These are phyloP conservation scores for Gnatocerus cornutus DNA, from an alignment of 2,888 invertebrate genomes.

Conservation along the genomic window DNA sequence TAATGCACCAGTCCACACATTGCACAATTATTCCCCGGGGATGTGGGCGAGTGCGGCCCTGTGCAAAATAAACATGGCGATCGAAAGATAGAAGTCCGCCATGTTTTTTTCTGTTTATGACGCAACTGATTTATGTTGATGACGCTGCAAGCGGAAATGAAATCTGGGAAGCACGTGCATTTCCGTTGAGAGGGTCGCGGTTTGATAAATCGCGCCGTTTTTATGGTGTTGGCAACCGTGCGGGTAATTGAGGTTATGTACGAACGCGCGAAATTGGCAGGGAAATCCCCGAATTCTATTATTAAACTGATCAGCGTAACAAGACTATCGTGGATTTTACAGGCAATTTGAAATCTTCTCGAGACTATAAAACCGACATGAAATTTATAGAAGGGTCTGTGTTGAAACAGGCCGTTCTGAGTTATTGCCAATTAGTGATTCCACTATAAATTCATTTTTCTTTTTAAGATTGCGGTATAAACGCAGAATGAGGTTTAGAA, in stretches of 20 bases:
- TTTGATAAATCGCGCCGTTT: conserved; percentile 3
- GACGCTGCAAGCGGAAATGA: conserved; percentile 8
- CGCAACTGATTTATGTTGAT: conserved; percentile 16
- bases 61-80: no score
- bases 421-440: conserved; percentile 21
- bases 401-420: conserved; percentile 13
- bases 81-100: no score
- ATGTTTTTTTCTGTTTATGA: not conserved
- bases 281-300: not conserved
- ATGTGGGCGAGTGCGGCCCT: no score
- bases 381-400: conserved; percentile 5
- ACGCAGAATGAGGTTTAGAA: not conserved
- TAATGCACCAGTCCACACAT: no score
- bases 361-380: conserved; percentile 2
- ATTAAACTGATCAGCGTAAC: conserved; percentile 12
- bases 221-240: not conserved
- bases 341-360: conserved; percentile 21
- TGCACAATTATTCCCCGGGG: no score
- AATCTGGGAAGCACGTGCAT: conserved; percentile 6
- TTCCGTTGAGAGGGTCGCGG: conserved; percentile 10
- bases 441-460: conserved; percentile 9
- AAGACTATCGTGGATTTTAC: conserved; percentile 5
- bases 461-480: not conserved
- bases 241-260: no score
- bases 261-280: no score